A percentile compares a stretch with the other conserved stretches of the same genome.
Evolutionary conservation across 2,797 vertebrate species (phyloP).

Genomic region (Oryzias dopingdopingensis): DNA sequence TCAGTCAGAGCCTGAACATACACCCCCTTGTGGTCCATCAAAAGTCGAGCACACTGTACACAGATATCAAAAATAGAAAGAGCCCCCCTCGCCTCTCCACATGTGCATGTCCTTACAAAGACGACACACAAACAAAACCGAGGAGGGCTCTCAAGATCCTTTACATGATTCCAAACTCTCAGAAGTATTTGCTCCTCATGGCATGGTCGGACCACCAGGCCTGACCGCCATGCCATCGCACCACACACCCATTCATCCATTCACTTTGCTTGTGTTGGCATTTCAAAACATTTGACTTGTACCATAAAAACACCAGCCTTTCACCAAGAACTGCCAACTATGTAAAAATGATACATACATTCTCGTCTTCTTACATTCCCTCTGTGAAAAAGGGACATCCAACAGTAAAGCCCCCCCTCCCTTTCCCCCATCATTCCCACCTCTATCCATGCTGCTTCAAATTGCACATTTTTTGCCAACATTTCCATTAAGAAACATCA

Average conservation of each 20-base stretch:
- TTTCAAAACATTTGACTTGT: constrained; percentile 2
- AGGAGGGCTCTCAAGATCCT: constrained; percentile 57
- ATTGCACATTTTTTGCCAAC: constrained; percentile 21
- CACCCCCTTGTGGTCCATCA: constrained; percentile 74
- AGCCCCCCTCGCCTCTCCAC: constrained; percentile 39
- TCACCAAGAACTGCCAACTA: constrained; percentile 42
- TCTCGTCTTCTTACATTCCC: constrained; percentile 67
- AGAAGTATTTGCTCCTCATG: constrained; percentile 49
- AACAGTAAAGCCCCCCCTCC: constrained; percentile 33
- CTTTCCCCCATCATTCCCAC: constrained; percentile 30
- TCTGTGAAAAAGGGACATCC: constrained; percentile 55
- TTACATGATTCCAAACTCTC: constrained; percentile 63
- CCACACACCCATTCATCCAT: too few relatives aligned
- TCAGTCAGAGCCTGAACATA: constrained; percentile 52
- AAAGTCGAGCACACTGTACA: constrained; percentile 67
- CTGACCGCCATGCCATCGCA: too few relatives aligned
- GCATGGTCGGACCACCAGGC: neutral
- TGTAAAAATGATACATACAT: constrained; percentile 70
- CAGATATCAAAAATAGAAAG: constrained; percentile 60
- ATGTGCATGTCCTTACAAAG: constrained; percentile 22
- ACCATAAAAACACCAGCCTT: constrained; percentile 38
- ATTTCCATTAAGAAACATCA: constrained; percentile 16
- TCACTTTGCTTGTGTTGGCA: neutral
- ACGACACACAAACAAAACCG: constrained; percentile 20
- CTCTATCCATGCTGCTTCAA: constrained; percentile 30